Conservation (phyloP, 2,797 vertebrate species). For the Pempheris klunzingeri region DNA sequence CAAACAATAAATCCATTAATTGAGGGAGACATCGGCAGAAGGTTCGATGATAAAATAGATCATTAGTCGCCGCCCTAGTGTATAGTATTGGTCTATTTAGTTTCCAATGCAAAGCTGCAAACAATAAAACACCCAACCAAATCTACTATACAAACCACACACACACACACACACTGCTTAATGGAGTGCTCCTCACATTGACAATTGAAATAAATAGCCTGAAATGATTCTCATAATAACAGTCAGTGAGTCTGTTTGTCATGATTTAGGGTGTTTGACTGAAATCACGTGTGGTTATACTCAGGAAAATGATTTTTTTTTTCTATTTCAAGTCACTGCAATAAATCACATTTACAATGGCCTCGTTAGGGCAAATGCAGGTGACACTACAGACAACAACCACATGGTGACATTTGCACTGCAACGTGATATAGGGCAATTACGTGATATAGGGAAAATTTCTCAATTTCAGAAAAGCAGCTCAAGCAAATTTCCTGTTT, state of each 20-base stretch:
- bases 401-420: neutral
- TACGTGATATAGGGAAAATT: neutral
- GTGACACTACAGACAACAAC: slow-evolving; percentile 13
- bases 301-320: slow-evolving; percentile 15
- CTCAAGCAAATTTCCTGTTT: slow-evolving; percentile 29
- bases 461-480: neutral
- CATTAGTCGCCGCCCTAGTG: neutral
- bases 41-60: neutral
- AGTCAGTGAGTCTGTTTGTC: slow-evolving; percentile 40
- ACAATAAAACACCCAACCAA: slow-evolving; percentile 6
- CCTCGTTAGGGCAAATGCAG: slow-evolving; percentile 15
- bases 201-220: slow-evolving; percentile 53
- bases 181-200: neutral
- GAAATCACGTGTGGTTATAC: slow-evolving; percentile 19
- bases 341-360: slow-evolving; percentile 45
- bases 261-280: slow-evolving; percentile 43
- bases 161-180: slow-evolving; percentile 1
- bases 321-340: slow-evolving; percentile 3
- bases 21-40: neutral
- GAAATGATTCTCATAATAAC: slow-evolving; percentile 38
- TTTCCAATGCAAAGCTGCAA: slow-evolving; percentile 1
- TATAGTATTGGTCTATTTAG: neutral
- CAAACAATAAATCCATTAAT: neutral
- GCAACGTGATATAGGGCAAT: neutral
- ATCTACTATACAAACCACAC: neutral